phyloP scores from a whole-genome alignment of 2,888 invertebrate species.

The Pollenia griseotomentosa region DNA sequence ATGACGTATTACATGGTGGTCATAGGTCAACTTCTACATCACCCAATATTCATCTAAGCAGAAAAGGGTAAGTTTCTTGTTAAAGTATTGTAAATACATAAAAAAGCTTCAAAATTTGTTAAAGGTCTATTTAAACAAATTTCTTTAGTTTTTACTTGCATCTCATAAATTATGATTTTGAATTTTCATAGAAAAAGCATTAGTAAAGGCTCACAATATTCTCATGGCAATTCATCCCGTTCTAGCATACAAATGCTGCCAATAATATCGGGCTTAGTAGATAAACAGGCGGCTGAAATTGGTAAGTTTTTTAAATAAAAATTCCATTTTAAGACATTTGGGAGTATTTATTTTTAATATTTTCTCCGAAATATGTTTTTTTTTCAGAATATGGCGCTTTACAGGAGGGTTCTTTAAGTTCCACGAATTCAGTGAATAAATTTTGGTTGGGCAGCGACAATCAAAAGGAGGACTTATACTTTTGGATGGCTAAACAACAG shows the following conservation, averaged over 20 bases:
- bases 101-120: not conserved
- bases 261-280: conserved; percentile 84
- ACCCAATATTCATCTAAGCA: conserved; percentile 81
- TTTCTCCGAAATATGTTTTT: not conserved
- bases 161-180: conserved; percentile 44
- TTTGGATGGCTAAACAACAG: conserved; percentile 98
- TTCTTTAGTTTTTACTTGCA: conserved; percentile 17
- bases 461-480: conserved; percentile 94
- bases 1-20: conserved; percentile 76
- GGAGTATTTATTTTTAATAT: too few relatives aligned
- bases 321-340: not conserved
- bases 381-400: conserved; percentile 89
- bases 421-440: conserved; percentile 83
- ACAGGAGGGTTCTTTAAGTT: conserved; percentile 90
- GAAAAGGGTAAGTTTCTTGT: conserved; percentile 80
- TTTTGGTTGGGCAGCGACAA: conserved; percentile 84
- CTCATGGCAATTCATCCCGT: conserved; percentile 83
- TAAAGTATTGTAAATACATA: not conserved
- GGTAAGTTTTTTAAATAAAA: conserved; percentile 76
- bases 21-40: conserved; percentile 82
- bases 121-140: not conserved
- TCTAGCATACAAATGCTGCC: conserved; percentile 84
- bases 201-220: conserved; percentile 82
- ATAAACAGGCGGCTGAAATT: conserved; percentile 83
- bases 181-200: conserved; percentile 76